Conservation (phyloP, 2,113 vertebrate species). For the Hypanus sabinus region DNA sequence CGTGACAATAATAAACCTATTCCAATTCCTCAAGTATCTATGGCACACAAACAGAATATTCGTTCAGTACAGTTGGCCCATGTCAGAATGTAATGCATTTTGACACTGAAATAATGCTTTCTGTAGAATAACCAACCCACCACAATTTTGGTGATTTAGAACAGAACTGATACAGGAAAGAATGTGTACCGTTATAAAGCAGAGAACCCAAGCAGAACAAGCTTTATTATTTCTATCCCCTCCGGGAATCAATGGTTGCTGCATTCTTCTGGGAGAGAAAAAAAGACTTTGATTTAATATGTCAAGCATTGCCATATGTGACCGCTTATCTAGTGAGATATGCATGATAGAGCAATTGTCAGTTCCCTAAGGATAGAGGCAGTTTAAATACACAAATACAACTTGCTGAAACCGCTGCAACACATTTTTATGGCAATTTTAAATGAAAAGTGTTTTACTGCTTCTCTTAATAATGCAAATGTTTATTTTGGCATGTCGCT, state of each 20-base stretch:
- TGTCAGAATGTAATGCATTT: neutral
- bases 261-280: slow-evolving; percentile 20
- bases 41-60: neutral
- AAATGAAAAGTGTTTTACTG: neutral
- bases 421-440: slow-evolving; percentile 4
- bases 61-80: neutral
- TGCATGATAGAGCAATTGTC: slow-evolving; percentile 34
- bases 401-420: neutral
- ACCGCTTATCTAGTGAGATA: slow-evolving; percentile 38
- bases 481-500: neutral
- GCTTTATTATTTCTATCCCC: slow-evolving; percentile 2
- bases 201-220: neutral
- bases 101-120: neutral
- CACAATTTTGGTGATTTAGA: neutral
- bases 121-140: neutral
- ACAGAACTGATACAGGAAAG: neutral
- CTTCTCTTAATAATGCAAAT: neutral
- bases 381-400: slow-evolving; percentile 37
- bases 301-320: slow-evolving; percentile 37
- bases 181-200: neutral
- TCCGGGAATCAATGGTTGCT: slow-evolving; percentile 40
- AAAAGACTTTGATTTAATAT: slow-evolving; percentile 39
- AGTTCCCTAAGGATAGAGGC: slow-evolving; percentile 36
- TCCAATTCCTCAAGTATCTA: neutral
- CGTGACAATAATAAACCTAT: too few species aligned